These are phyloP conservation scores for Rousettus madagascariensis DNA, from an alignment of 2,797 vertebrate species.

Conservation along the genomic window DNA sequence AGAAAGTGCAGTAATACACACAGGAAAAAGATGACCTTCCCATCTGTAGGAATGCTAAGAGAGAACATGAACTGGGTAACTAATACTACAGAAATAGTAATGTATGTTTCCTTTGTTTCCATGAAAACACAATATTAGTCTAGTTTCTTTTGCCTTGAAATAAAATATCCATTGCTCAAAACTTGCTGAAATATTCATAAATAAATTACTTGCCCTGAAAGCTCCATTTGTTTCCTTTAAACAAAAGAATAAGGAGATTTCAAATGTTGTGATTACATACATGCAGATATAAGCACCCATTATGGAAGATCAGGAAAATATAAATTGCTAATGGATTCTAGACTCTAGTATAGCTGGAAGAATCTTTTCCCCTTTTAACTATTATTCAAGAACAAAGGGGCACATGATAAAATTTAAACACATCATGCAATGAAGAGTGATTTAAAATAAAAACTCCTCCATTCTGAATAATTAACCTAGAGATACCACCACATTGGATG, in stretches of 20 bases:
- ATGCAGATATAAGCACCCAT: conserved; percentile 43
- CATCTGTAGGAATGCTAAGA: neutral
- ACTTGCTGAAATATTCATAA: conserved; percentile 78
- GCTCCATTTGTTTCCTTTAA: conserved; percentile 79
- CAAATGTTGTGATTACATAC: conserved; percentile 75
- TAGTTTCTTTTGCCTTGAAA: conserved; percentile 65
- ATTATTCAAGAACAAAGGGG: conserved; percentile 14
- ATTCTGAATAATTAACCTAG: conserved; percentile 50
- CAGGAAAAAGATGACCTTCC: neutral
- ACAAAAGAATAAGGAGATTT: conserved; percentile 76
- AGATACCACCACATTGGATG: neutral
- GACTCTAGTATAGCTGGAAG: neutral
- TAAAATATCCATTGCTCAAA: conserved; percentile 78
- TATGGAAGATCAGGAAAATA: conserved; percentile 56
- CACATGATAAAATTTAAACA: conserved; percentile 40
- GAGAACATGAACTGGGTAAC: neutral
- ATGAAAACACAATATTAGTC: conserved; percentile 68
- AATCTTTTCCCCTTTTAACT: neutral
- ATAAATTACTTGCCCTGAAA: conserved; percentile 77
- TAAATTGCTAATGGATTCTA: conserved; percentile 52
- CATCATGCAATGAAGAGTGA: neutral
- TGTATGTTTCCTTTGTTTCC: conserved; percentile 4
- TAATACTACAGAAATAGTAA: neutral
- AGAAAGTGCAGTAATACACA: neutral
- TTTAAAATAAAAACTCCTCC: conserved; percentile 46